These are phyloP conservation scores for Loris lydekkerianus DNA, from an alignment of 2,797 vertebrate species.

Conservation along the genomic window DNA sequence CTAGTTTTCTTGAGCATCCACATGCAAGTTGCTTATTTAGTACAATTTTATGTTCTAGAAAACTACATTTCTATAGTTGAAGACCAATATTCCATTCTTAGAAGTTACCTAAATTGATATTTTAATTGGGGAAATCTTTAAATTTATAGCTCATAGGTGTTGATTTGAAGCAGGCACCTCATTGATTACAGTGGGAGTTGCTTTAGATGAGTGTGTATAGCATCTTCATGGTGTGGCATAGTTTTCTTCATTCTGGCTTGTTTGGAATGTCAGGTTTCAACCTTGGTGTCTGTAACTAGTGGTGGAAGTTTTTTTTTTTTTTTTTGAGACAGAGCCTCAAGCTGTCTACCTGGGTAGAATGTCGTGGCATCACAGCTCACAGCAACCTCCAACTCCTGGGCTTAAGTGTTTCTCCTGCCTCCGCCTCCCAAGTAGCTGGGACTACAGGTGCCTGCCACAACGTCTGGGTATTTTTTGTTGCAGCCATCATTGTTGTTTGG, in stretches of 20 bases:
- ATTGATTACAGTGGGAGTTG: neutral
- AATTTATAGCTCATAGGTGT: conserved; percentile 51
- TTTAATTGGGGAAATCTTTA: conserved; percentile 63
- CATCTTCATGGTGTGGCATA: neutral
- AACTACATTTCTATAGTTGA: conserved; percentile 3
- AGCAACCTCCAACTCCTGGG: no score
- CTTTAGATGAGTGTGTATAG: neutral
- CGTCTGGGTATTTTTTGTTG: no score
- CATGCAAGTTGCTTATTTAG: conserved; percentile 42
- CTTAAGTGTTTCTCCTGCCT: no score
- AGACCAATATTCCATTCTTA: conserved; percentile 52
- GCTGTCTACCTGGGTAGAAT: no score
- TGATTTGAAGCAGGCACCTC: neutral
- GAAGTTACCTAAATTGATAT: conserved; percentile 77
- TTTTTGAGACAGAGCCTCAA: no score
- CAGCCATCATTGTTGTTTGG: no score
- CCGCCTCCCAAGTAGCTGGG: no score
- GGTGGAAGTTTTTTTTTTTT: neutral
- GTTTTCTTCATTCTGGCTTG: neutral
- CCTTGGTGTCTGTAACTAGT: neutral
- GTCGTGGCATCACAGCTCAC: no score
- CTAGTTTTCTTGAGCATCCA: neutral
- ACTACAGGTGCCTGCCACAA: no score
- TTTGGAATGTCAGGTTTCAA: conserved; percentile 19
- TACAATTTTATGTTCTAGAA: conserved; percentile 48